A percentile compares a stretch with the other conserved stretches of the same genome.
Evolutionary conservation across 2,797 vertebrate genomes (phyloP).

Genomic region (Arnoldichthys spilopterus): DNA sequence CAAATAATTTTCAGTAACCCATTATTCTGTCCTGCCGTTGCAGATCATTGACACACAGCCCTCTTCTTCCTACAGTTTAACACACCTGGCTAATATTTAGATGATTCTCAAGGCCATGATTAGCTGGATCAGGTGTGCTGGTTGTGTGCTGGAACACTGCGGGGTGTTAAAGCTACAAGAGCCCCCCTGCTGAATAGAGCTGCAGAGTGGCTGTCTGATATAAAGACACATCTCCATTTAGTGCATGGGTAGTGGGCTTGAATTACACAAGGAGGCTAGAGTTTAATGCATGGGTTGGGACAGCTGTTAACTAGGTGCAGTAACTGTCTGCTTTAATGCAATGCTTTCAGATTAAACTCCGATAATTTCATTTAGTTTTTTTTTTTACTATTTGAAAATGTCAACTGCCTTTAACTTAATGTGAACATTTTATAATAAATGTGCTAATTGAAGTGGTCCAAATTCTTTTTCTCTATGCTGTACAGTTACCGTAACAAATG

Average conservation of each 20-base stretch:
- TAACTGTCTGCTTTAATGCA: no score
- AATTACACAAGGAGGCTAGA: background rate
- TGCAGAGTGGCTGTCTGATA: slow-evolving; percentile 11
- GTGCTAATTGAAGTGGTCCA: background rate
- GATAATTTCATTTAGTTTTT: no score
- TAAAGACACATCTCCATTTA: slow-evolving; percentile 9
- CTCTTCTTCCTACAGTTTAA: background rate
- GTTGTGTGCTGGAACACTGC: background rate
- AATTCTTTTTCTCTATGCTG: no score
- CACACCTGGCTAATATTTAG: slow-evolving; percentile 26
- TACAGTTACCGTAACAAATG: no score
- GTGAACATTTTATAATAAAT: background rate
- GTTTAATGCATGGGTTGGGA: background rate
- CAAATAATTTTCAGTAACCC: background rate
- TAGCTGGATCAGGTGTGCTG: slow-evolving; percentile 15
- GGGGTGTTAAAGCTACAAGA: slow-evolving; percentile 4
- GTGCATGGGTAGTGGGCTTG: background rate
- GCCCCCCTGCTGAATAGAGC: background rate
- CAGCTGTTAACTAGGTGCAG: no score
- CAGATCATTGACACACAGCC: background rate
- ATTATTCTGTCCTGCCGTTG: background rate
- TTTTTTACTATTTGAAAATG: background rate
- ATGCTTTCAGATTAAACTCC: background rate
- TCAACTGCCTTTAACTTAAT: background rate
- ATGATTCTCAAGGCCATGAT: slow-evolving; percentile 24